Evolutionary conservation across 2,797 vertebrate species (phyloP), one percentile per base, ranked within the genome.

Genomic region (Sparus aurata): DNA sequence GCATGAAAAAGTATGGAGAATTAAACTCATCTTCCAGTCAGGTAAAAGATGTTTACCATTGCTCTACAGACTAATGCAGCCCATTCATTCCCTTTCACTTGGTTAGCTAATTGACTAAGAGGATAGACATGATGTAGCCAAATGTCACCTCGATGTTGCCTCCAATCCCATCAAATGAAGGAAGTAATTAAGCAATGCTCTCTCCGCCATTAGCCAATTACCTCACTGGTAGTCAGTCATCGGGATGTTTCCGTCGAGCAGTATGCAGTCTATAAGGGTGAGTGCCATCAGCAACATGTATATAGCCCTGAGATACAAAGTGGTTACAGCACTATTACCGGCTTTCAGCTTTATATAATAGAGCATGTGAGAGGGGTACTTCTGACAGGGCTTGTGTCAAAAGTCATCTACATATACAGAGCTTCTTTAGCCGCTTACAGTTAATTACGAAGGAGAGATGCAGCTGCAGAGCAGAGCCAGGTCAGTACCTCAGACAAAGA

Each of bases 141-240:
- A 87, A 90, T 90, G 89, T 87, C 85, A 86, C 64, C 69, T 75
- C 64, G 49, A 41, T 46, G 58, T 83, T 79, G 69, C 83, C 75
- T 85, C 69, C 73, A 82, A 62, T 80, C 80, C 72, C 73, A 77
- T 88, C 79, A 84, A 87, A 86, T 85, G 75, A 90, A 86, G 80
- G 73, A 87, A 83, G 87, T 81, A 88, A 93, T 92, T 91, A 88
- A 85, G 87, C 77, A 87, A 75, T 61, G 75, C 81, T 88, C 61
- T 86, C 69, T 77, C 72, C 61, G 38, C 89, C 82, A 88, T 90
- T 91, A 88, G 72, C 83, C 72, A 73, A 89, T 93, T 92, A 91
- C 60, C 73, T 77, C 46, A 17, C 20, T 85, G 79, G 79, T 82
- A 69, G 45, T 88, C 78, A 55, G 69, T 89, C 85, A 87, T 57